Conservation (phyloP, 2,888 invertebrate genomes). For the Drosophila putrida region DNA sequence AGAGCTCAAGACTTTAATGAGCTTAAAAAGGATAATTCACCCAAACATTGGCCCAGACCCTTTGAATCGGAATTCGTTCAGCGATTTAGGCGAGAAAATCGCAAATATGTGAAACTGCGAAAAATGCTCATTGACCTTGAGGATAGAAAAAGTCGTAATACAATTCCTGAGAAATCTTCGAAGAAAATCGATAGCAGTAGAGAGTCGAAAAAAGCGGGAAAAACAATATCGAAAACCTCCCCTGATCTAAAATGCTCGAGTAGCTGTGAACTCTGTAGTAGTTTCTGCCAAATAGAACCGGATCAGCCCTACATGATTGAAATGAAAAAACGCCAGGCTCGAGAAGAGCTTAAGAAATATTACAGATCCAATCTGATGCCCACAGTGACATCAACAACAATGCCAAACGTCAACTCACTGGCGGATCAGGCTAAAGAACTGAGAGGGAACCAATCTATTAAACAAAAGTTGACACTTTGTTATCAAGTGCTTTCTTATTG, state of each 20-base stretch:
- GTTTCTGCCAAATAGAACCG: slow-evolving; percentile 11
- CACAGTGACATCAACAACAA: neutral
- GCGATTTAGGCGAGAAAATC: neutral
- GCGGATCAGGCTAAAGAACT: neutral
- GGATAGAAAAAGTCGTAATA: neutral
- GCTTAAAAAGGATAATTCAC: neutral
- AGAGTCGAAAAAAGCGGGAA: neutral
- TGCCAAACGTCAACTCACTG: neutral
- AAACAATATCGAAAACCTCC: no score
- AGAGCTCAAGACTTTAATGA: neutral
- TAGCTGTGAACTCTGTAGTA: slow-evolving; percentile 36
- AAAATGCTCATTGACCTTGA: neutral
- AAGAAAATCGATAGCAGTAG: neutral
- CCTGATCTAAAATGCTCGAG: neutral
- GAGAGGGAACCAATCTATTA: neutral
- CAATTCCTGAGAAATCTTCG: neutral
- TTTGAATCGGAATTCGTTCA: slow-evolving; percentile 2
- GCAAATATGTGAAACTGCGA: neutral
- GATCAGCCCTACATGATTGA: slow-evolving; percentile 40
- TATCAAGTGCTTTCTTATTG: slow-evolving; percentile 42
- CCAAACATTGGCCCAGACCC: neutral
- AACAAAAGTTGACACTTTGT: slow-evolving; percentile 25
- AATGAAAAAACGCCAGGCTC: slow-evolving; percentile 19
- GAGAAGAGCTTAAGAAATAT: slow-evolving; percentile 18
- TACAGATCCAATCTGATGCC: slow-evolving; percentile 25